A percentile compares a stretch with the other conserved stretches of the same genome.
phyloP scores from a whole-genome alignment of 2,797 vertebrate genomes.

The Tadarida brasiliensis region DNA sequence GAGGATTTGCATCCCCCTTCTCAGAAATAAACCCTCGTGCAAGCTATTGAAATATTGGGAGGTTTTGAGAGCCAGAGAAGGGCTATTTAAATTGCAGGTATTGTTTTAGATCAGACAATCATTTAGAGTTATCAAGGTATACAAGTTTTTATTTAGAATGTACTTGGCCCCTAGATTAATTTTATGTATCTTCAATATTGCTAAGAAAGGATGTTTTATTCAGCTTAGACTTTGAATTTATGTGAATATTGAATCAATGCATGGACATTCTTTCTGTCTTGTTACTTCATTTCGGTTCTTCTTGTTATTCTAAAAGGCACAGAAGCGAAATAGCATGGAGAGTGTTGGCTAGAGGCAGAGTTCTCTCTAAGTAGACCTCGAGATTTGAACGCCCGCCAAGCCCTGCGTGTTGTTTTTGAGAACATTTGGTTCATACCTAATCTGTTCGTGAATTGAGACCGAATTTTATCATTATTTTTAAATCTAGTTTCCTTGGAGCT shows the following conservation, averaged over 20 bases:
- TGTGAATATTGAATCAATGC: conserved; percentile 16
- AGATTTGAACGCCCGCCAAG: conserved; percentile 70
- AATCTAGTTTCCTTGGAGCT: conserved; percentile 75
- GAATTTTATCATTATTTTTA: conserved; percentile 74
- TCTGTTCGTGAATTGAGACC: conserved; percentile 77
- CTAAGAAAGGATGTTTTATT: background rate
- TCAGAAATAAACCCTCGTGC: background rate
- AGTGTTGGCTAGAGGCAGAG: conserved; percentile 65
- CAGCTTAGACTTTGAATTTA: conserved; percentile 28
- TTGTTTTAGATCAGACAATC: conserved; percentile 35
- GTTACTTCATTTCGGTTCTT: conserved; percentile 39
- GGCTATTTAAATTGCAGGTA: background rate
- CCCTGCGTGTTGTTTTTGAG: conserved; percentile 69
- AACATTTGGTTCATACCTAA: conserved; percentile 68
- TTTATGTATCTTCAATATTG: background rate
- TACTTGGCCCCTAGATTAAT: background rate
- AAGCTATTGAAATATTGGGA: background rate
- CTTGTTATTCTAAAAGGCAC: conserved; percentile 82
- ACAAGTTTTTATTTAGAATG: background rate
- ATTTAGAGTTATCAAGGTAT: conserved; percentile 33
- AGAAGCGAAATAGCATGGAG: conserved; percentile 43
- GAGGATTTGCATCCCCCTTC: background rate
- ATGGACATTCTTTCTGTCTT: conserved; percentile 41
- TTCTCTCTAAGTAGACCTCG: conserved; percentile 70
- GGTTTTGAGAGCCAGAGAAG: background rate